Evolutionary conservation across 1,140 invertebrate genomes (phyloP).

Genomic region (Bursaphelenchus mucronatus): DNA sequence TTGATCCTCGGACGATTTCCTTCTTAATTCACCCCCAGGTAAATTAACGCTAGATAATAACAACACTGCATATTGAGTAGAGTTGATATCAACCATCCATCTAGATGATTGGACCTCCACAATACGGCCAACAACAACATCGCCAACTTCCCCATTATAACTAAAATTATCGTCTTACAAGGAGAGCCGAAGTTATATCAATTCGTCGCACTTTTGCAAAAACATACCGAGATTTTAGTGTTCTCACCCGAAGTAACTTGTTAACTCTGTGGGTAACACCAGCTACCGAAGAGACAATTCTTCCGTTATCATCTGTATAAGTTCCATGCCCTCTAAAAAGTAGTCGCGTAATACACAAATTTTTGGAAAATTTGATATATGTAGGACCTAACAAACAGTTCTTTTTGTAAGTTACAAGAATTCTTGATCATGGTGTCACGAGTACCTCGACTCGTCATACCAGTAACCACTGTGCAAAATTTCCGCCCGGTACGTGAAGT

Average conservation of each 20-base stretch:
- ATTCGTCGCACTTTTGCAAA: slow-evolving; percentile 9
- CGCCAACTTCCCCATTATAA: slow-evolving; percentile 80
- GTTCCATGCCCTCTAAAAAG: slow-evolving; percentile 88
- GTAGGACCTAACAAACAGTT: no score
- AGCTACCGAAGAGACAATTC: slow-evolving; percentile 82
- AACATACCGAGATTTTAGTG: slow-evolving; percentile 74
- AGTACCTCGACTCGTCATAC: no score
- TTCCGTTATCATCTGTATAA: slow-evolving; percentile 73
- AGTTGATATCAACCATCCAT: slow-evolving; percentile 92
- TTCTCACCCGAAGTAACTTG: slow-evolving; percentile 82
- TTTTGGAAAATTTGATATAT: no score
- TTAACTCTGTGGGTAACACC: slow-evolving; percentile 89
- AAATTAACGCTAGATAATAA: slow-evolving; percentile 89
- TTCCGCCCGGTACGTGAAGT: no score
- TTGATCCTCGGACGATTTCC: slow-evolving; percentile 90
- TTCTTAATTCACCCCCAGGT: slow-evolving; percentile 87
- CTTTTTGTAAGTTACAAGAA: no score
- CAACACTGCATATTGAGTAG: slow-evolving; percentile 80
- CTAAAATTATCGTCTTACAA: slow-evolving; percentile 49
- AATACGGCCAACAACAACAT: slow-evolving; percentile 89
- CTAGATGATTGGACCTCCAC: slow-evolving; percentile 78
- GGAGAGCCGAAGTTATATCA: slow-evolving; percentile 3
- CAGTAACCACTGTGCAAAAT: no score
- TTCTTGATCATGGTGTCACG: no score
- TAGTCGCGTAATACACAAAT: no score